Percentiles rank a stretch among this genome's conserved stretches.
phyloP scores from a whole-genome alignment of 2,888 invertebrate genomes.

The Lacanobia oleracea region DNA sequence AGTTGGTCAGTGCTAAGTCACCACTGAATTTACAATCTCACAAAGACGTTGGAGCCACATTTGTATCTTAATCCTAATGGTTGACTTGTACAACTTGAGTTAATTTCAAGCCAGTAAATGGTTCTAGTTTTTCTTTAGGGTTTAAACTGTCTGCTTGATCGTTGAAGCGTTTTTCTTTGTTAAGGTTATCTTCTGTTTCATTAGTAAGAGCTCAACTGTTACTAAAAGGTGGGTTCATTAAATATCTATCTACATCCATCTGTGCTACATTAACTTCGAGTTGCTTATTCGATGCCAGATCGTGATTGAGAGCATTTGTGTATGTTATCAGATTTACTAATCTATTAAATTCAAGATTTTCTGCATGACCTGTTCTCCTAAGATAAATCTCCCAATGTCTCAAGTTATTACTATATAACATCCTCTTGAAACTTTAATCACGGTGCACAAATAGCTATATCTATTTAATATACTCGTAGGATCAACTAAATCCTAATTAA shows the following conservation, averaged over 20 bases:
- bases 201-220: neutral
- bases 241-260: neutral
- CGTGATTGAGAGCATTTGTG: neutral
- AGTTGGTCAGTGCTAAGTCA: constrained; percentile 52
- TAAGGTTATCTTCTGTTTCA: neutral
- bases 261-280: neutral
- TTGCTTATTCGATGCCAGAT: neutral
- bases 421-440: constrained; percentile 1
- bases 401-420: neutral
- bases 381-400: neutral
- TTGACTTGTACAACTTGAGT: constrained; percentile 30
- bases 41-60: constrained; percentile 21
- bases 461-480: neutral
- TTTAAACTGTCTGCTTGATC: constrained; percentile 1
- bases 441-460: neutral
- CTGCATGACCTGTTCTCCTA: neutral
- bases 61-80: constrained; percentile 41
- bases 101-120: constrained; percentile 28
- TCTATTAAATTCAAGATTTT: constrained; percentile 11
- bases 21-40: constrained; percentile 48
- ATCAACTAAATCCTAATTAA: neutral
- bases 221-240: neutral
- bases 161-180: neutral
- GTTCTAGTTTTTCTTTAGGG: constrained; percentile 20
- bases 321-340: neutral